A percentile compares a stretch with the other conserved stretches of the same genome.
Conservation (phyloP, 2,113 vertebrate genomes). For the Laterallus jamaicensis region DNA sequence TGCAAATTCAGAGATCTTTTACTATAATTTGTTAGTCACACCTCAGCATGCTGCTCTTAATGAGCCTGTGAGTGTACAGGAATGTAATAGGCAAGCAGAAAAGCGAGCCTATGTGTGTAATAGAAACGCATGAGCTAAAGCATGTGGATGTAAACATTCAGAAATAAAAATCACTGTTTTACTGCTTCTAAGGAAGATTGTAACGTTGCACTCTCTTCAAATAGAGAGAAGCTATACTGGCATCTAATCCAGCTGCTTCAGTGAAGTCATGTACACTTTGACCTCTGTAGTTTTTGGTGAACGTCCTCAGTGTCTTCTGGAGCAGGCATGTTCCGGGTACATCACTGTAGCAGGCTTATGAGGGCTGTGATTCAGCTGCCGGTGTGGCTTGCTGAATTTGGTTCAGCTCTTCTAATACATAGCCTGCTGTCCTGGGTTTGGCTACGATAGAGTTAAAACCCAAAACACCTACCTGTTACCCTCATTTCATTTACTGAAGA, state of each 20-base stretch:
- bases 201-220: neutral
- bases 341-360: neutral
- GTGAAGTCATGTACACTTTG: neutral
- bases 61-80: neutral
- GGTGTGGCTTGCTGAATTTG: neutral
- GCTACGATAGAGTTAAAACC: too few species aligned
- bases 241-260: neutral
- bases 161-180: neutral
- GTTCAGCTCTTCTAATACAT: neutral
- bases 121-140: neutral
- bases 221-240: neutral
- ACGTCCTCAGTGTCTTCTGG: neutral
- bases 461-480: accelerated
- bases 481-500: neutral
- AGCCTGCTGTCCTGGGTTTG: neutral
- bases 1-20: neutral
- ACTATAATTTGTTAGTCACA: neutral
- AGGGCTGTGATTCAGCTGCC: neutral
- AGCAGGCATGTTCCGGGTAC: neutral
- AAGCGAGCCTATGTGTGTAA: neutral
- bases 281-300: neutral
- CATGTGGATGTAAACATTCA: neutral
- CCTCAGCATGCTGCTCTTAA: neutral
- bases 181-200: neutral
- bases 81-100: neutral